Conservation (phyloP, 2,888 invertebrate genomes). For the Chrysina gloriosa region DNA sequence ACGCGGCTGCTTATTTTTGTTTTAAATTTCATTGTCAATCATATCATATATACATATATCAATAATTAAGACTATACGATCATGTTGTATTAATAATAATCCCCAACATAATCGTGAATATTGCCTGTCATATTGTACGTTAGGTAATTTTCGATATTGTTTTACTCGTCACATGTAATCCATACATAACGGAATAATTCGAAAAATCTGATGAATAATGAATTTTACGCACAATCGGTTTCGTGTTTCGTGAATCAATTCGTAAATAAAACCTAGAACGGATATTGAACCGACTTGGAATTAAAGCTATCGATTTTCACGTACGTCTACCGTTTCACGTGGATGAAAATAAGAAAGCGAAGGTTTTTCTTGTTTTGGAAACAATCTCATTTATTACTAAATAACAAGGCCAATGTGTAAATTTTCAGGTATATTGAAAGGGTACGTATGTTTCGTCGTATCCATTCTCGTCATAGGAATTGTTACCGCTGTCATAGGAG, state of each 20-base stretch:
- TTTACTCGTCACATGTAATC: too few relatives aligned
- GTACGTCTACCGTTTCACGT: background rate
- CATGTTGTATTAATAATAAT: too few relatives aligned
- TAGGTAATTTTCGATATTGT: too few relatives aligned
- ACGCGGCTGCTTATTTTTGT: too few relatives aligned
- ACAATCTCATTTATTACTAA: background rate
- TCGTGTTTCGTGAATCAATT: conserved; percentile 11
- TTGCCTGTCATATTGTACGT: too few relatives aligned
- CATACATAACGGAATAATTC: too few relatives aligned
- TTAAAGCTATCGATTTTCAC: conserved; percentile 11
- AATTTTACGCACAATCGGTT: background rate
- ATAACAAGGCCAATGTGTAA: conserved; percentile 31
- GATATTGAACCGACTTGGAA: conserved; percentile 13
- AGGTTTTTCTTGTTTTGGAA: background rate
- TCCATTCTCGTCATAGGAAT: conserved; percentile 94
- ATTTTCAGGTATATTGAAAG: conserved; percentile 86
- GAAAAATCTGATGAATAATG: background rate
- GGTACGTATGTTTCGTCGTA: conserved; percentile 94
- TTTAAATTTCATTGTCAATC: too few relatives aligned
- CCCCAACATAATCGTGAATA: too few relatives aligned
- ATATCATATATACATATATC: too few relatives aligned
- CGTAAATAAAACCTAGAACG: conserved; percentile 5
- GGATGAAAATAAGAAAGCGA: background rate
- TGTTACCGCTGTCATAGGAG: conserved; percentile 96
- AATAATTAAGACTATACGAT: too few relatives aligned